phyloP scores from a whole-genome alignment of 2,113 vertebrate species.

The Octodon degus region DNA sequence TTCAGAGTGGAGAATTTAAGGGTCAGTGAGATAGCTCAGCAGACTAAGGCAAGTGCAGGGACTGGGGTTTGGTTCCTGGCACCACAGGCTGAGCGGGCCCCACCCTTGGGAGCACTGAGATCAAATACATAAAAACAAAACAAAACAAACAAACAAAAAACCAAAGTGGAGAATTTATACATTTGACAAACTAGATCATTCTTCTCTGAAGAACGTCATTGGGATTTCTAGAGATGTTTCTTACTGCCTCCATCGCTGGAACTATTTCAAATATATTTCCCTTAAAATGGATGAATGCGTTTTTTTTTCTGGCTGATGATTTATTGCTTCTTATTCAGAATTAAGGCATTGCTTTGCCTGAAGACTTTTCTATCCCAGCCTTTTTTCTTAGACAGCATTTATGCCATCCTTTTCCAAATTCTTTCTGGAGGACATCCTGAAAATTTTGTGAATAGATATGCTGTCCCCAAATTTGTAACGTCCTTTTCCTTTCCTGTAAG shows the following conservation, averaged over 20 bases:
- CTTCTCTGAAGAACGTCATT: neutral
- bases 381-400: neutral
- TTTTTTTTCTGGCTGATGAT: neutral
- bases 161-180: neutral
- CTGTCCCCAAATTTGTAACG: neutral
- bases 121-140: too few species aligned
- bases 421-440: neutral
- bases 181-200: neutral
- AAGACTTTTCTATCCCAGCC: neutral
- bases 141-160: too few species aligned
- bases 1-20: constrained; percentile 8
- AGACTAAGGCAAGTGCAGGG: too few species aligned
- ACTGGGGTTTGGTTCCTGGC: too few species aligned
- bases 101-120: too few species aligned
- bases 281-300: neutral
- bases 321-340: neutral
- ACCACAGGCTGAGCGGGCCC: too few species aligned
- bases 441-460: neutral
- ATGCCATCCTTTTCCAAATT: neutral
- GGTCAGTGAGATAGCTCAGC: too few species aligned
- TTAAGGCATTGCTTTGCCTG: neutral
- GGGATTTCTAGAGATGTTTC: neutral
- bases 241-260: neutral
- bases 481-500: neutral
- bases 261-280: neutral